These are phyloP conservation scores for Pogonocherus hispidulus DNA, from an alignment of 2,888 invertebrate species.

Conservation along the genomic window DNA sequence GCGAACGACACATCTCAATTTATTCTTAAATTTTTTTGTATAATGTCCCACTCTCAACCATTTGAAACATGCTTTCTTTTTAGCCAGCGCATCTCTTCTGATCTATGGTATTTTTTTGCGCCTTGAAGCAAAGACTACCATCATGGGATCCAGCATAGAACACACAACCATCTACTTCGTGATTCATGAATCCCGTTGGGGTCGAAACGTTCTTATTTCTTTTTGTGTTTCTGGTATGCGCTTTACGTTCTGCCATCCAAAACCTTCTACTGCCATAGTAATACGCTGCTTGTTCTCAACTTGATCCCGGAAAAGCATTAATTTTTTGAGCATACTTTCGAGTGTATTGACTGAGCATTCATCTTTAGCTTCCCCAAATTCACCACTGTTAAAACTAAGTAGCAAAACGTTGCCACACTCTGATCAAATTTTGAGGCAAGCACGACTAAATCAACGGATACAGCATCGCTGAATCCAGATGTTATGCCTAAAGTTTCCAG, in stretches of 20 bases:
- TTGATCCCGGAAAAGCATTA: slow-evolving; percentile 2
- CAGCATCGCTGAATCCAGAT: slow-evolving; percentile 50
- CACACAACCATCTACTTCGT: slow-evolving; percentile 7
- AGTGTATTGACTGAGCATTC: background rate
- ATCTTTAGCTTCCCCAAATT: background rate
- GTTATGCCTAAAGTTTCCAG: slow-evolving; percentile 53
- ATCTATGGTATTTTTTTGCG: slow-evolving; percentile 11
- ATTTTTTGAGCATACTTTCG: background rate
- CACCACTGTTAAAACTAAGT: background rate
- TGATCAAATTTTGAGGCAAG: slow-evolving; percentile 50
- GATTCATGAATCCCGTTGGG: slow-evolving; percentile 1
- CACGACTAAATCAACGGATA: slow-evolving; percentile 56
- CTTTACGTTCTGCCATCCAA: background rate
- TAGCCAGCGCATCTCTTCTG: background rate
- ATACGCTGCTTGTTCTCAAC: slow-evolving; percentile 15
- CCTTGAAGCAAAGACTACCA: slow-evolving; percentile 13
- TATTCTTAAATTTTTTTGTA: slow-evolving; percentile 10
- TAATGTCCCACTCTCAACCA: slow-evolving; percentile 19
- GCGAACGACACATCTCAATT: slow-evolving; percentile 21
- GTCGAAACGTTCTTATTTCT: background rate
- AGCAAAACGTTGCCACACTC: slow-evolving; percentile 47
- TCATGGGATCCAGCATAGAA: slow-evolving; percentile 19
- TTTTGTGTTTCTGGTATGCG: background rate
- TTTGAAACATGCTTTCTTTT: too few species aligned
- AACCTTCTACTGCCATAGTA: background rate